phyloP scores from a whole-genome alignment of 92 coral and sea anemone species.

The Zoanthus sociatus region DNA sequence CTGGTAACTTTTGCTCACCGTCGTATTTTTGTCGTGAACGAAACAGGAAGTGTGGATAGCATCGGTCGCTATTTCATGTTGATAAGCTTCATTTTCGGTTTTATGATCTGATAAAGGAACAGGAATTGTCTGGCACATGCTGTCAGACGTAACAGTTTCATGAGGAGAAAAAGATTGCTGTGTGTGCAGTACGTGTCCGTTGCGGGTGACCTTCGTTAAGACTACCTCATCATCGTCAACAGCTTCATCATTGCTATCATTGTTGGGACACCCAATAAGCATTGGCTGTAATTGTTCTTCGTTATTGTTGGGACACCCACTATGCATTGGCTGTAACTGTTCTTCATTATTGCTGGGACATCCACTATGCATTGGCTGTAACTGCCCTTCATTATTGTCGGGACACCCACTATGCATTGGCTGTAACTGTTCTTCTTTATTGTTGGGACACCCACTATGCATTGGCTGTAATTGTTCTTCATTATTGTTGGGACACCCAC shows the following conservation, averaged over 20 bases:
- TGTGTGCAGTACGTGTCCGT: constrained; percentile 8
- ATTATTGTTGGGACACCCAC: too few relatives aligned
- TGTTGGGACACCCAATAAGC: neutral
- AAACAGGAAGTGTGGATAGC: neutral
- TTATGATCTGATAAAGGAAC: neutral
- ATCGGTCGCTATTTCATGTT: neutral
- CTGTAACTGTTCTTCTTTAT: too few relatives aligned
- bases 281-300: too few relatives aligned
- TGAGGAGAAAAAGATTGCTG: neutral
- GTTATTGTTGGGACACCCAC: too few relatives aligned
- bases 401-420: too few relatives aligned
- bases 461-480: too few relatives aligned
- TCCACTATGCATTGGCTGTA: too few relatives aligned
- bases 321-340: too few relatives aligned
- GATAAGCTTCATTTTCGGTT: neutral
- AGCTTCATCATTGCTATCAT: constrained; percentile 9
- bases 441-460: too few relatives aligned
- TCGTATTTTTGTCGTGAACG: neutral
- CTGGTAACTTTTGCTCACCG: neutral
- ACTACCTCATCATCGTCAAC: constrained; percentile 21
- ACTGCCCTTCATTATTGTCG: too few relatives aligned
- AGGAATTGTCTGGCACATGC: constrained; percentile 28
- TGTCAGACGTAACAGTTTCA: constrained; percentile 13
- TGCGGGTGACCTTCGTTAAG: constrained; percentile 35
- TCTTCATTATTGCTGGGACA: too few relatives aligned